These are phyloP conservation scores for Dromius quadrimaculatus DNA, from an alignment of 2,888 invertebrate genomes.

Conservation along the genomic window DNA sequence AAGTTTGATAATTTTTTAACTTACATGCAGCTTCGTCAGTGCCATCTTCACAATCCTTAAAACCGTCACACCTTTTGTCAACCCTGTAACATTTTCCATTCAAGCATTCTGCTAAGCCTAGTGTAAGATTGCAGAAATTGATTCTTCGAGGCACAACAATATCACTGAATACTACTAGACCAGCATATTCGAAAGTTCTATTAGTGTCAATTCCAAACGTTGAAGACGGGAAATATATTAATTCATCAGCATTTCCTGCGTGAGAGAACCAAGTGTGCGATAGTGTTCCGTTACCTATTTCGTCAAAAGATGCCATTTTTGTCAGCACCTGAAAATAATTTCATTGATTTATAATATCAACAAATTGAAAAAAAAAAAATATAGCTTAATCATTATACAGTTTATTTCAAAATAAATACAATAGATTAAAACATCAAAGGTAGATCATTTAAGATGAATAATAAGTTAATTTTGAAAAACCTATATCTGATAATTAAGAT, in stretches of 20 bases:
- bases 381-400: too few relatives aligned
- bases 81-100: constrained; percentile 83
- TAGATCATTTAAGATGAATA: too few relatives aligned
- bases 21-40: constrained; percentile 87
- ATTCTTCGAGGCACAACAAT: constrained; percentile 79
- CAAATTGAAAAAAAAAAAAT: neutral
- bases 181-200: constrained; percentile 91
- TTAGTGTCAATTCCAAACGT: constrained; percentile 95
- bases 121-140: constrained; percentile 78
- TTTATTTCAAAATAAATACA: too few relatives aligned
- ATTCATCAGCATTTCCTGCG: constrained; percentile 85
- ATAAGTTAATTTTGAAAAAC: too few relatives aligned
- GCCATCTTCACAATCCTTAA: constrained; percentile 84
- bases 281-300: constrained; percentile 86
- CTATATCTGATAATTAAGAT: constrained; percentile 44
- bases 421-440: too few relatives aligned
- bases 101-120: constrained; percentile 84
- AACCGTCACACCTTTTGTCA: constrained; percentile 82
- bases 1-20: constrained; percentile 53
- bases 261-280: constrained; percentile 88
- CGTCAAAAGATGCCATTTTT: constrained; percentile 90
- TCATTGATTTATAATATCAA: constrained; percentile 1
- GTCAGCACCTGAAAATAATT: constrained; percentile 73
- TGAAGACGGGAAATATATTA: constrained; percentile 89
- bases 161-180: constrained; percentile 91